Percentiles rank a stretch among this genome's conserved stretches.
Evolutionary conservation across 2,888 invertebrate species (phyloP).

Genomic region (Limenitis arthemis): DNA sequence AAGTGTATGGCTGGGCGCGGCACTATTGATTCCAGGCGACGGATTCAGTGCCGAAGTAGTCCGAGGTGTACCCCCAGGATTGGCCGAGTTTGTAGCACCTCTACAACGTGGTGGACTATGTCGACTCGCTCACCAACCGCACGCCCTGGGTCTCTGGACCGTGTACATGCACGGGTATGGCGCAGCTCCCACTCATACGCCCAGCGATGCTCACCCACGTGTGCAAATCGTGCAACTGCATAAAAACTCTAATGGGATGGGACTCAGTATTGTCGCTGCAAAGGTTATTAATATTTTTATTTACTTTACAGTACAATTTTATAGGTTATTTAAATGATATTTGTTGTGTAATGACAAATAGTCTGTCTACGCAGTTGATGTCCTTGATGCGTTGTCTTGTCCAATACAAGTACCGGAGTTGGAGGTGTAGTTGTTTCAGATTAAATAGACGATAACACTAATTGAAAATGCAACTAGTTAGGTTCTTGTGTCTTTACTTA

Average conservation of each 20-base stretch:
- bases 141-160: conserved; percentile 94
- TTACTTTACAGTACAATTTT: not conserved
- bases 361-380: too few relatives aligned
- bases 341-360: not conserved
- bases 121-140: conserved; percentile 90
- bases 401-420: too few relatives aligned
- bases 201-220: conserved; percentile 75
- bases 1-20: conserved; percentile 90
- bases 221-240: conserved; percentile 90
- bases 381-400: too few relatives aligned
- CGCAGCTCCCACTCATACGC: conserved; percentile 78
- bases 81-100: conserved; percentile 88
- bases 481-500: too few relatives aligned
- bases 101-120: conserved; percentile 90
- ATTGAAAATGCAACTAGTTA: too few relatives aligned
- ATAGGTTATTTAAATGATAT: not conserved
- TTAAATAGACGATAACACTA: too few relatives aligned
- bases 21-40: conserved; percentile 95
- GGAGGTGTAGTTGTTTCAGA: too few relatives aligned
- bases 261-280: conserved; percentile 98
- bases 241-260: conserved; percentile 97
- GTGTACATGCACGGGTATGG: conserved; percentile 85
- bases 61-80: conserved; percentile 93
- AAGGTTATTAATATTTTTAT: conserved; percentile 72
- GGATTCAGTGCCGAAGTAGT: conserved; percentile 98